These are phyloP conservation scores for Dendrolimus kikuchii DNA, from an alignment of 1,140 invertebrate species.

Conservation along the genomic window DNA sequence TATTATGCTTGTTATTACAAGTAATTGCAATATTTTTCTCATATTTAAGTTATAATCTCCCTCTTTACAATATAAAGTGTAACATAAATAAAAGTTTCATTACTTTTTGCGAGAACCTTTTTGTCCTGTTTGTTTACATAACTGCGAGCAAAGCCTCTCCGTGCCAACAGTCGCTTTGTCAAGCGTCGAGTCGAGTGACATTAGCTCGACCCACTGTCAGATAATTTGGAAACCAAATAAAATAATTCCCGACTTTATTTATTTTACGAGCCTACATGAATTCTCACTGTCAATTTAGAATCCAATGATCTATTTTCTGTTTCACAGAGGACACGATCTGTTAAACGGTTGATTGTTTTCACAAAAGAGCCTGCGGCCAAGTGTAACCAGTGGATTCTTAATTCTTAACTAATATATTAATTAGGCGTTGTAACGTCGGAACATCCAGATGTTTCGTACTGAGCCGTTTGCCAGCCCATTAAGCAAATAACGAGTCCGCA, in stretches of 20 bases:
- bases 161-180: conserved; percentile 68
- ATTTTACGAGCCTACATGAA: conserved; percentile 5
- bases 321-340: no score
- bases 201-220: conserved; percentile 62
- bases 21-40: no score
- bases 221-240: conserved; percentile 66
- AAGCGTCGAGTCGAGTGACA: conserved; percentile 60
- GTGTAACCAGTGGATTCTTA: not conserved
- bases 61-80: conserved; percentile 35
- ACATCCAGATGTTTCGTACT: conserved; percentile 39
- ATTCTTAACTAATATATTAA: conserved; percentile 43
- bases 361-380: no score
- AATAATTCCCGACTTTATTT: conserved; percentile 46
- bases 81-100: conserved; percentile 57
- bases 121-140: conserved; percentile 60
- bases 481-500: conserved; percentile 63
- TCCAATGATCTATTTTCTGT: no score
- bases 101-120: conserved; percentile 55
- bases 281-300: no score
- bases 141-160: conserved; percentile 61
- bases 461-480: conserved; percentile 58
- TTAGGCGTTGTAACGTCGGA: conserved; percentile 31
- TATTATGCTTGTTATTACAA: no score
- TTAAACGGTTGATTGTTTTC: no score
- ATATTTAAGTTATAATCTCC: conserved; percentile 30